A percentile compares a stretch with the other conserved stretches of the same genome.
Conservation (phyloP, 2,797 vertebrate species). For the Paratrypauchen microcephalus region DNA sequence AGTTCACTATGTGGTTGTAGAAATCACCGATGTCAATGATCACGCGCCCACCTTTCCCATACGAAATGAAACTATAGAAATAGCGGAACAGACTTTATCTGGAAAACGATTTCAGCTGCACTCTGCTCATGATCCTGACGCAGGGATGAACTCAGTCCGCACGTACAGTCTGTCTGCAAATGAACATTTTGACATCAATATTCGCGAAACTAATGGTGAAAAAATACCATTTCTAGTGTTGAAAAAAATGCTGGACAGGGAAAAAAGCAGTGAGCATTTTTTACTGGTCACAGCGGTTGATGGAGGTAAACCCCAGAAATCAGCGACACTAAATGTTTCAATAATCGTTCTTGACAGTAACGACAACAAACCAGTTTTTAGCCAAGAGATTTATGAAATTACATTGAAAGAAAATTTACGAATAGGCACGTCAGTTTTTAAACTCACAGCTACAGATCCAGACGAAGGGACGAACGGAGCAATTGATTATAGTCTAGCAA, state of each 20-base stretch:
- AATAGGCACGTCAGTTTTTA: too few relatives aligned
- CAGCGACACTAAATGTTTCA: slow-evolving; percentile 44
- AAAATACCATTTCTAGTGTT: slow-evolving; percentile 68
- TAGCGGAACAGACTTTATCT: slow-evolving; percentile 45
- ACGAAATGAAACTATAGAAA: slow-evolving; percentile 36
- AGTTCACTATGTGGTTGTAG: too few relatives aligned
- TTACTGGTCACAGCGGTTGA: slow-evolving; percentile 58
- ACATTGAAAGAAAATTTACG: slow-evolving; percentile 29
- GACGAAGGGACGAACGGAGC: too few relatives aligned
- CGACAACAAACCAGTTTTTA: slow-evolving; percentile 62
- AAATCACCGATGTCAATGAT: too few relatives aligned
- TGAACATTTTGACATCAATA: slow-evolving; percentile 6
- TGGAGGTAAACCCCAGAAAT: slow-evolving; percentile 63
- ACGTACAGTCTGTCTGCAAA: slow-evolving; percentile 64
- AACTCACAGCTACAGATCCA: too few relatives aligned
- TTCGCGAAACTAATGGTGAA: slow-evolving; percentile 1
- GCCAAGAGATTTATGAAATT: slow-evolving; percentile 52
- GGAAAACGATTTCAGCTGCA: slow-evolving; percentile 47
- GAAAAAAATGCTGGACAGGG: slow-evolving; percentile 66
- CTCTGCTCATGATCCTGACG: slow-evolving; percentile 76
- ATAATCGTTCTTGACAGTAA: slow-evolving; percentile 61
- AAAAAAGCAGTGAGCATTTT: slow-evolving; percentile 24
- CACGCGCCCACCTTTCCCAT: too few relatives aligned
- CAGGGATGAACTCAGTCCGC: slow-evolving; percentile 71
- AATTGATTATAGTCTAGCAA: too few relatives aligned